phyloP scores from a whole-genome alignment of 2,113 vertebrate genomes.

The Myocastor coypus region DNA sequence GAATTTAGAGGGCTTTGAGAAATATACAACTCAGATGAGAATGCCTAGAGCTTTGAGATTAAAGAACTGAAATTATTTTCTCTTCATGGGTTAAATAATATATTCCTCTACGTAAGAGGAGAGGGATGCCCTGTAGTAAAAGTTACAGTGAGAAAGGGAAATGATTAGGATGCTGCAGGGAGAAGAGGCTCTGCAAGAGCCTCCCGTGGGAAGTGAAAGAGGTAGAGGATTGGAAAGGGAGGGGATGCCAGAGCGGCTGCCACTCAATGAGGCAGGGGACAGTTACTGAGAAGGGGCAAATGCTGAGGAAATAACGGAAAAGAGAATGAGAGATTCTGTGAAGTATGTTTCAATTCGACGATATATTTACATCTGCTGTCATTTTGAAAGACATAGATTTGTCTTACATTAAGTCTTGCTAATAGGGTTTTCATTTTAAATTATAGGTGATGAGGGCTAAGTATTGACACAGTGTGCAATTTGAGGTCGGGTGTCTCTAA shows the following conservation, averaged over 20 bases:
- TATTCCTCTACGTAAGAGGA: neutral
- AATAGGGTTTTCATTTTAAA: neutral
- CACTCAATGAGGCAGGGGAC: too few relatives aligned
- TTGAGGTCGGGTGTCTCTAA: neutral
- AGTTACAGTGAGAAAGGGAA: neutral
- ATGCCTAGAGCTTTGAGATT: neutral
- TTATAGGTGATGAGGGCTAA: neutral
- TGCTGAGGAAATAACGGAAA: neutral
- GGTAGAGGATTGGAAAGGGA: too few relatives aligned
- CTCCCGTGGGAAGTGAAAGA: neutral
- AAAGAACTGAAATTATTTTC: neutral
- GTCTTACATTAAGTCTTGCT: neutral
- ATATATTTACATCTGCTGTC: neutral
- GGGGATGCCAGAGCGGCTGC: neutral
- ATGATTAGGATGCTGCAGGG: neutral
- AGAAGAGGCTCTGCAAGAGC: neutral
- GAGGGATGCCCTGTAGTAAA: neutral
- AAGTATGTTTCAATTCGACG: neutral
- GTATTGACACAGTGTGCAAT: neutral
- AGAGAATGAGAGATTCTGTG: neutral
- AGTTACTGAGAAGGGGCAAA: neutral
- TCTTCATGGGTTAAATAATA: neutral
- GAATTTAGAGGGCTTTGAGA: neutral
- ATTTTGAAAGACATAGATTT: neutral
- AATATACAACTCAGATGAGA: neutral